Base-by-base conservation (phyloP, 2,888 invertebrate genomes). In the Archips xylosteana region DNA sequence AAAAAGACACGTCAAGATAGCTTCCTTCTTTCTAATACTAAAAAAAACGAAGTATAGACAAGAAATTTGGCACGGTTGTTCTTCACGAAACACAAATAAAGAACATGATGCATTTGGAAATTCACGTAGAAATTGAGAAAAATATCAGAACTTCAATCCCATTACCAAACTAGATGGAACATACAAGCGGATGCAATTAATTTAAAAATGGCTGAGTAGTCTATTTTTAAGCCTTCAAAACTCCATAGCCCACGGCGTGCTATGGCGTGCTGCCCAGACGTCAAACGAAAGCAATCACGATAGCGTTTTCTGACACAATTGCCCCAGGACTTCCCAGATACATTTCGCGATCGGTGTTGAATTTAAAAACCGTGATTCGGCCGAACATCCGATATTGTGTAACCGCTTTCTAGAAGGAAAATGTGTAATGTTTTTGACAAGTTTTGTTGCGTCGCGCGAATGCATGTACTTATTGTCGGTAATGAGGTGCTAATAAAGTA, bases 341-440 rank as follows among this genome's bases (percentile, higher is more conserved):
- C 13, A 51, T 15, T 10, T 10, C 23, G 36, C 66, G 42, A 73
- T 49, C 42, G 23, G 34, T 45, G 15, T 57, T 73, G 73, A 74
- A 74, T 74, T 74, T 73, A 74, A 74, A 69, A 74, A 49, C 36
- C 54, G 54, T 54, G 57, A 69, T 69, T 61, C 68, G 69, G 60
- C 9, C 60, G 67, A 54, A 60, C 73, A 64, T 65, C 69, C 63
- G 57, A 62, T 9, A 59, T 74, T 74, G 51, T 42, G 64, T 34
- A 64, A 74, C 45, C 9, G 42, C 73, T 74, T 69, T 74, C 73
- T 69, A 74, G 66, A 12, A 67, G 32, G 71, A 51, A 70, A 70
- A 45, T 42, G 57, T 36, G 49, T 69, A 61, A 69, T 64, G 64
- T 45, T 70, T 74, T 69, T 69, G 51, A 70, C 69, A 65, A 69